Evolutionary conservation across 2,113 vertebrate genomes (phyloP), one percentile per base, ranked within the genome.

Genomic region (Xiphophorus maculatus): DNA sequence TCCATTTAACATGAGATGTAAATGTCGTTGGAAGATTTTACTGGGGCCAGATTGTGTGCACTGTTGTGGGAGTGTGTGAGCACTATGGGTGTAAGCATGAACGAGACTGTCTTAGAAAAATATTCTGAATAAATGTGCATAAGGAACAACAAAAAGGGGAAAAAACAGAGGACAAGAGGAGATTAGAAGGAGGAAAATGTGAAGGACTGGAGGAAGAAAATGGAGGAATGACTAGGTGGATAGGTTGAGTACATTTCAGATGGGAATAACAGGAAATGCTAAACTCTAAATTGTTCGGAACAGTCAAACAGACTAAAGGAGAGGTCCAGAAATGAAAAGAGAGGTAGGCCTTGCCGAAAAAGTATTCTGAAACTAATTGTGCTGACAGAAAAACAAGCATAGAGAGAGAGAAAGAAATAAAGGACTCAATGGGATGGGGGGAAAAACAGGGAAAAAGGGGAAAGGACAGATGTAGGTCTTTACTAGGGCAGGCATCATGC

Each of bases 1-100:
- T 89, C 77, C 79, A 89, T 89, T 87, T 87, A 83, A 82, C 85
- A 89, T 86, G 78, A 88, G 82, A 87, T 87, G 73, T 85, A 85
- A 88, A 89, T 81, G 84, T 71, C 22, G 35, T 61, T 28, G 2
- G 15, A 72, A 63, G 73, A 77, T 67, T 87, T 79, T 64, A 74
- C 67, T 66, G 27, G 54, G 69, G 71, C 42, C 80, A 83, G 44
- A 81, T 70, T 63, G 70, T 69, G 64, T 30, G 60, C 70, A 66
- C 3, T 10, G 28, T 33, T 69, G 40, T 58, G 66, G 66, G 69
- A 76, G 35, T 5, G 17, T 64, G 70, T 35, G 30, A 29, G 42
- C 12, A 42, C 30, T 44, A 54, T 8, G 28, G 51, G 54, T 48
- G 63, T 19, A 28, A 64, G 72, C 48, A 73, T 74, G 70, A 88